phyloP scores from a whole-genome alignment of 2,888 invertebrate genomes.

The Habroteleia sp. region DNA sequence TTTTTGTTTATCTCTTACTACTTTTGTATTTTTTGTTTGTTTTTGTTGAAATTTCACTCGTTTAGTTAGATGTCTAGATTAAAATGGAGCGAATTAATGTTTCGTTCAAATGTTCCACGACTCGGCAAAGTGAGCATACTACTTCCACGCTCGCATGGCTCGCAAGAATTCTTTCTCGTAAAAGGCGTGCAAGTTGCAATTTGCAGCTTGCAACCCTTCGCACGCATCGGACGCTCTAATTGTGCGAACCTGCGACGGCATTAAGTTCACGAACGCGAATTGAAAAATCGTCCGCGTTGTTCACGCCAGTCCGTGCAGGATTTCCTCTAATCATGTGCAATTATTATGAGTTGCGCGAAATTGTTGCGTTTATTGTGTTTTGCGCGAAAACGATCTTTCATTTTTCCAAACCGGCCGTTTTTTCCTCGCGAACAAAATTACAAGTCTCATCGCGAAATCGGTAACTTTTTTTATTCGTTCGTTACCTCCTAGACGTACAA shows the following conservation, averaged over 20 bases:
- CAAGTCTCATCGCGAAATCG: too few relatives aligned
- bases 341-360: slow-evolving; percentile 33
- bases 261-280: slow-evolving; percentile 24
- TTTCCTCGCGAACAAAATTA: too few relatives aligned
- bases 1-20: too few relatives aligned
- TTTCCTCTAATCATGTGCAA: slow-evolving; percentile 49
- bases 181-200: slow-evolving; percentile 35
- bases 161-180: slow-evolving; percentile 28
- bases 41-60: too few relatives aligned
- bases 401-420: background rate
- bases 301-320: slow-evolving; percentile 32
- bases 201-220: slow-evolving; percentile 44
- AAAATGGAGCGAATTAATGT: too few relatives aligned
- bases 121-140: slow-evolving; percentile 19
- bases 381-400: background rate
- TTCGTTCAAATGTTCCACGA: too few relatives aligned
- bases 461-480: too few relatives aligned
- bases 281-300: slow-evolving; percentile 35
- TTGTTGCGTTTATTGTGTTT: slow-evolving; percentile 29
- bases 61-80: too few relatives aligned
- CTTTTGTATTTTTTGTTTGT: too few relatives aligned
- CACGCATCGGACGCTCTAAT: slow-evolving; percentile 46
- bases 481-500: too few relatives aligned
- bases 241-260: slow-evolving; percentile 45
- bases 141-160: slow-evolving; percentile 30